Percentiles rank a stretch among this genome's conserved stretches.
These are phyloP conservation scores for Helicoverpa assulta DNA, from an alignment of 2,888 invertebrate species.

Conservation along the genomic window DNA sequence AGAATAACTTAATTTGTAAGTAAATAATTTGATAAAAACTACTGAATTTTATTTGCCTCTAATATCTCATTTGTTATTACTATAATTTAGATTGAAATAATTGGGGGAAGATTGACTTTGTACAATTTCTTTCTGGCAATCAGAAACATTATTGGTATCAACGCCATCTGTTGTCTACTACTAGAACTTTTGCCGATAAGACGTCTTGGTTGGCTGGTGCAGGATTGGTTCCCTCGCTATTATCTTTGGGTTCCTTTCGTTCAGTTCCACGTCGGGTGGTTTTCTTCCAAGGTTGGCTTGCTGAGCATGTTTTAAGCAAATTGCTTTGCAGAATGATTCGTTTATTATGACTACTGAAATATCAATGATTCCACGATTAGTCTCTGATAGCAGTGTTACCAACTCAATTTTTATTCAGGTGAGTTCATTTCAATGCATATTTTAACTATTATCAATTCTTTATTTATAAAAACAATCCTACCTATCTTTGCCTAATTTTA, in stretches of 20 bases:
- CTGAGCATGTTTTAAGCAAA: slow-evolving; percentile 66
- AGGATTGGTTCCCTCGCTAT: slow-evolving; percentile 25
- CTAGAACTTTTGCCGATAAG: slow-evolving; percentile 19
- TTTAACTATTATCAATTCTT: too few relatives aligned
- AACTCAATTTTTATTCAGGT: background rate
- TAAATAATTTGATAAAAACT: slow-evolving; percentile 39
- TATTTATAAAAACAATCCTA: too few relatives aligned
- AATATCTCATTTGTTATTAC: slow-evolving; percentile 1
- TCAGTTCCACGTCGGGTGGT: slow-evolving; percentile 48
- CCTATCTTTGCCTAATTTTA: too few relatives aligned
- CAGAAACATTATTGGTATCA: slow-evolving; percentile 24
- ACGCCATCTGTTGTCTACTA: slow-evolving; percentile 64
- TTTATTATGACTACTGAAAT: slow-evolving; percentile 80
- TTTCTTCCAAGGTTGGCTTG: slow-evolving; percentile 17
- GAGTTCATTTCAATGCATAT: too few relatives aligned
- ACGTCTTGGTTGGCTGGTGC: slow-evolving; percentile 25
- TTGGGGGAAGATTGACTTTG: background rate
- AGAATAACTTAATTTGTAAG: slow-evolving; percentile 29
- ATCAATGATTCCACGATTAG: slow-evolving; percentile 13
- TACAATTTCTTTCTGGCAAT: background rate
- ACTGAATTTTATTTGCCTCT: slow-evolving; percentile 53
- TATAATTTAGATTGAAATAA: background rate
- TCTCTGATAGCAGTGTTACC: background rate
- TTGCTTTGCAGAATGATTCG: slow-evolving; percentile 79
- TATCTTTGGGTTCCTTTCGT: slow-evolving; percentile 25